phyloP scores from a whole-genome alignment of 2,797 vertebrate genomes.

The Chiroxiphia lanceolata region DNA sequence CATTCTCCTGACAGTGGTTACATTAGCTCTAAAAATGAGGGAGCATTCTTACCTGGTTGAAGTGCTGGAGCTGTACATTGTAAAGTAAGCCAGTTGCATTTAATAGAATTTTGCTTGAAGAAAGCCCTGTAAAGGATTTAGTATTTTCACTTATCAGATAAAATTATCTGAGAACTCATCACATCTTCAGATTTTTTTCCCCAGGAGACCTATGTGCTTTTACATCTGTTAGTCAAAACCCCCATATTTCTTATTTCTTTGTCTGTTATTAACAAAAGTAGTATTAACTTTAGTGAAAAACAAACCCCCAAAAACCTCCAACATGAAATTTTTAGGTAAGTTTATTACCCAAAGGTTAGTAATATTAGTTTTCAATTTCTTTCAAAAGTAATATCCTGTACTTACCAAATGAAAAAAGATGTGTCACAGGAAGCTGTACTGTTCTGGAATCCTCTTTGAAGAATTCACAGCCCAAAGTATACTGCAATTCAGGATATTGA shows the following conservation, averaged over 20 bases:
- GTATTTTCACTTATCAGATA: neutral
- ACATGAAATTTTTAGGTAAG: neutral
- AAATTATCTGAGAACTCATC: neutral
- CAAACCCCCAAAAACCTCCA: neutral
- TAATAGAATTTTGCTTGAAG: conserved; percentile 80
- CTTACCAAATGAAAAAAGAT: conserved; percentile 91
- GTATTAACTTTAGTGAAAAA: neutral
- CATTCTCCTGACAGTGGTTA: neutral
- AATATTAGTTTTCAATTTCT: neutral
- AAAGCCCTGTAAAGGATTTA: conserved; percentile 79
- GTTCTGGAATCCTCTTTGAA: conserved; percentile 83
- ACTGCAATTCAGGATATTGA: conserved; percentile 77
- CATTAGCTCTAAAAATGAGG: neutral
- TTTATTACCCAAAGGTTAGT: neutral
- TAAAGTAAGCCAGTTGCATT: conserved; percentile 88
- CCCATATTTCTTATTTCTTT: neutral
- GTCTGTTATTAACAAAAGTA: neutral
- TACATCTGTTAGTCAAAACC: neutral
- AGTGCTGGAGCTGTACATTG: conserved; percentile 85
- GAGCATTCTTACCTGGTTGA: conserved; percentile 83
- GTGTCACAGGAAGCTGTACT: conserved; percentile 82
- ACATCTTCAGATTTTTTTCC: neutral
- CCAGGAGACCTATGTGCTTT: neutral
- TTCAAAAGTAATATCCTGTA: conserved; percentile 20
- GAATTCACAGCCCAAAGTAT: conserved; percentile 92